Evolutionary conservation across 2,888 invertebrate genomes (phyloP), one percentile per base, ranked within the genome.

Genomic region (Lasius platythorax): DNA sequence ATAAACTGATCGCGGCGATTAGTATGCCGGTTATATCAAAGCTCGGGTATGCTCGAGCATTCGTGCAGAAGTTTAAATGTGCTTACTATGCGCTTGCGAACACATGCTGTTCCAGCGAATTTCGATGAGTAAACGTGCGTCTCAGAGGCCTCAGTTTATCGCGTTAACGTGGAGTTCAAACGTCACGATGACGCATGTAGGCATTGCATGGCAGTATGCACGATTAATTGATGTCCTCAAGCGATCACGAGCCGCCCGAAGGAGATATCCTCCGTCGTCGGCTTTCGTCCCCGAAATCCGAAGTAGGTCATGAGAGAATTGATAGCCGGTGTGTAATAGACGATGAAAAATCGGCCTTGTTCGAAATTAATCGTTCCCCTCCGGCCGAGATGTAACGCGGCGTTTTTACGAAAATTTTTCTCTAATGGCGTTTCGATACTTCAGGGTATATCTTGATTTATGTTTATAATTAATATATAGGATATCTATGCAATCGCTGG

Each of bases 231-330:
- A 63, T 56, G 56, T 73, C 46, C 68, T 56, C 50, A 28, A 64
- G 56, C 82, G 72, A 79, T 87, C 87, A 85, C 28, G 68, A 46
- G 68, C 61, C 63, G 18, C n/a, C 56, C 67, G 30, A 64, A 68
- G n/a, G n/a, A 74, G 61, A 86, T 86, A 86, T 87, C 73, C 83
- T 50, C 50, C 33, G 79, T 76, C 70, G 50, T 12, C 33, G n/a
- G 50, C 3, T 82, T 68, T 61, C 67, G 66, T 56, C 50, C 8
- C 70, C 37, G 50, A 88, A 84, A 86, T 82, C 79, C 84, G 50
- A 88, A 86, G 75, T 81, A 63, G 87, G 72, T 76, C 88, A 83
- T 28, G 82, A 79, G 81, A 75, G 56, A 74, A 84, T 84, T 76
- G 83, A 87, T 85, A 75, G 11, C 15, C 28, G 30, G 12, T 43